These are phyloP conservation scores for Tangara arthus DNA, from an alignment of 2,797 vertebrate species.

Conservation along the genomic window DNA sequence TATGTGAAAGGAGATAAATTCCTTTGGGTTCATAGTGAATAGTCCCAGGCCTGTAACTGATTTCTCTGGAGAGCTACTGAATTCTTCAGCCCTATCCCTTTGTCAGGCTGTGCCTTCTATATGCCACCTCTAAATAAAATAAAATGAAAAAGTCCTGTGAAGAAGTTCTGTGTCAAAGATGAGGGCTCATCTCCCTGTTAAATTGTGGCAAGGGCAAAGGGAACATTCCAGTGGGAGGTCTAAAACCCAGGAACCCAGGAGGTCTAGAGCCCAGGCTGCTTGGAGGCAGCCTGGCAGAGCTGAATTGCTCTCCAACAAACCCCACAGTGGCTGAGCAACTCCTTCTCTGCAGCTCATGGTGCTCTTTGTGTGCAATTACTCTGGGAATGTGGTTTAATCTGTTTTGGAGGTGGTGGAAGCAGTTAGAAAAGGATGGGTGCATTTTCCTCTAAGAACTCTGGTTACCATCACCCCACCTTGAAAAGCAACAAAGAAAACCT, in stretches of 20 bases:
- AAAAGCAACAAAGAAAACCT: neutral
- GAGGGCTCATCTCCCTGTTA: neutral
- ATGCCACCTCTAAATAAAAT: neutral
- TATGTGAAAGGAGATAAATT: slow-evolving; percentile 23
- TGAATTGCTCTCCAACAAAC: neutral
- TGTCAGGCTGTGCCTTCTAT: neutral
- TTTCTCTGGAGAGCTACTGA: slow-evolving; percentile 29
- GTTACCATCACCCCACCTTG: neutral
- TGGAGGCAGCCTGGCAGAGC: neutral
- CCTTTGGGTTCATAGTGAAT: slow-evolving; percentile 2
- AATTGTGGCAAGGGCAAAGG: neutral
- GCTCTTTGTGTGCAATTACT: neutral
- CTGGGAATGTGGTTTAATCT: neutral
- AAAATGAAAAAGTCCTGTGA: neutral
- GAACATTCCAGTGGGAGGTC: neutral
- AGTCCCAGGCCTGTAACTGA: slow-evolving; percentile 12
- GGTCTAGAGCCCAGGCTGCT: neutral
- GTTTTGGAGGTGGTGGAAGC: neutral
- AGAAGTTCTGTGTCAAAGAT: neutral
- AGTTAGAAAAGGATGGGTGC: rapidly evolving
- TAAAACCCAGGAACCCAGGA: neutral
- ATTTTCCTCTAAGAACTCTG: neutral
- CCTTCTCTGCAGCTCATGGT: rapidly evolving
- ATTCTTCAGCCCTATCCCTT: neutral
- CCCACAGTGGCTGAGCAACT: rapidly evolving